phyloP scores from a whole-genome alignment of 2,797 vertebrate species.

The Coreius guichenoti region DNA sequence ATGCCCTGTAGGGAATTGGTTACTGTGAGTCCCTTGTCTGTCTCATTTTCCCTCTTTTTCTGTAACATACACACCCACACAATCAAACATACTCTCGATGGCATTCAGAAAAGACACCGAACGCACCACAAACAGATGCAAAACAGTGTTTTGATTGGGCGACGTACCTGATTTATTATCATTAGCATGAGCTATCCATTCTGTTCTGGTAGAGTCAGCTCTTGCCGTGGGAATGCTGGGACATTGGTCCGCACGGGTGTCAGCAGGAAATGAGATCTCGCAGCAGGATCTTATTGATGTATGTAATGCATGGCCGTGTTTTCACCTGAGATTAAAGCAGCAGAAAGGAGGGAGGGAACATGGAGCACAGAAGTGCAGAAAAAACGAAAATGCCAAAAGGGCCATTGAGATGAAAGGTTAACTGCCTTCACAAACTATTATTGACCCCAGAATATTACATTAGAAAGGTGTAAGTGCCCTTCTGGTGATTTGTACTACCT shows the following conservation, averaged over 20 bases:
- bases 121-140: neutral
- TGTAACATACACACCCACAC: constrained; percentile 49
- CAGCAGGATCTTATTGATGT: constrained; percentile 46
- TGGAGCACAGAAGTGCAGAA: neutral
- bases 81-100: constrained; percentile 40
- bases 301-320: constrained; percentile 33
- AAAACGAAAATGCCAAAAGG: neutral
- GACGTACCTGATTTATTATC: constrained; percentile 24
- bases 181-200: constrained; percentile 29
- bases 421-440: constrained; percentile 41
- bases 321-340: constrained; percentile 42
- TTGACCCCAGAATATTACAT: constrained; percentile 30
- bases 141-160: constrained; percentile 17
- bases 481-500: constrained; percentile 13
- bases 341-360: neutral
- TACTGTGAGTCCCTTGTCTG: constrained; percentile 50
- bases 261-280: constrained; percentile 48
- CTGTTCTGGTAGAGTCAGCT: constrained; percentile 18
- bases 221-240: constrained; percentile 20
- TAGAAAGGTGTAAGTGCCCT: constrained; percentile 14
- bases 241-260: constrained; percentile 15
- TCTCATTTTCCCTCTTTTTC: constrained; percentile 39
- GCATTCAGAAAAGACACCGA: constrained; percentile 35
- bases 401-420: constrained; percentile 22
- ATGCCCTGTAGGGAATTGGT: constrained; percentile 38